Base-by-base conservation (phyloP, 2,797 vertebrate species). In the Ceyx erithaca region DNA sequence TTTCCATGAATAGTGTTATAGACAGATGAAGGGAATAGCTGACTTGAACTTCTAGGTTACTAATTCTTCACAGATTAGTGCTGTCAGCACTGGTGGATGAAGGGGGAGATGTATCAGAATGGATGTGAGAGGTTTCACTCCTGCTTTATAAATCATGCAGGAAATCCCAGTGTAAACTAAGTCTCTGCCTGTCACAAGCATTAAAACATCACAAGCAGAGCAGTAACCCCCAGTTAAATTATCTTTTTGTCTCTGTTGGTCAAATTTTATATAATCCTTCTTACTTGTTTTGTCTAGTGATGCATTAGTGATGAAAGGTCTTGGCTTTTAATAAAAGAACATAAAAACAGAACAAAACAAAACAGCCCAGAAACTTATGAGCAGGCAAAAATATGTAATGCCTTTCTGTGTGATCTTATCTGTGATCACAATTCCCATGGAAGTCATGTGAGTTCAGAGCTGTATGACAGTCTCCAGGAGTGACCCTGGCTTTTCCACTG, bases 261-360 rank as follows among this genome's bases (percentile, higher is more conserved):
- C 86, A 89, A 80, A 87, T 96, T 94, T 94, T 91, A 41, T 66
- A 51, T 87, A 90, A 93, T 90, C 89, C 69, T 69, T 82, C 55
- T 46, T 30, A 58, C 75, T 96, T 92, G 83, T 90, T 94, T 94
- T 94, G 87, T 95, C 86, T 94, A 86, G 81, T 21, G 51, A 43
- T 87, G 79, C 46, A 82, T 76, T 87, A 93, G 75, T 73, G 90
- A 85, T 92, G 91, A 94, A 93, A 95, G 78, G 31, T 21, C 12
- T 64, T 62, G 30, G 75, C 67, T 77, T 91, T 93, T 94, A 92
- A 82, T 91, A 90, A 82, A 64, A 78, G 68, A 80, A 70, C 7
- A 17, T 59, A 71, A 85, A 94, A 94, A 80, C 31, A 70, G 71
- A 70, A 63, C 63, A 88, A 86, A 94, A 85, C 61, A 75, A 72